Evolutionary conservation across 2,888 invertebrate genomes (phyloP), one percentile per base, ranked within the genome.

Genomic region (Drosophila recens): DNA sequence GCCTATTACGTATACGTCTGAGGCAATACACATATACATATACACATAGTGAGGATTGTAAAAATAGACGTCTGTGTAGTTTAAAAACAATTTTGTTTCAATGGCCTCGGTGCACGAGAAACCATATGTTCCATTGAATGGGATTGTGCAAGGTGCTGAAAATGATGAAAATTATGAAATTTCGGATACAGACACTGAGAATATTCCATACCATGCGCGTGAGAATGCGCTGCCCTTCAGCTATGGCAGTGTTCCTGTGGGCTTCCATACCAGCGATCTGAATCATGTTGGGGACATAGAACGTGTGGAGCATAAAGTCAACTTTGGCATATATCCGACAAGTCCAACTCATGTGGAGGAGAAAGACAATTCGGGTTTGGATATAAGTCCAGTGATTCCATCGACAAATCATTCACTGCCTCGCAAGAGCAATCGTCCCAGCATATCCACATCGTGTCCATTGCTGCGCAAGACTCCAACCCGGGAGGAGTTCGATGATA

Each of bases 121-220:
- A 54, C 23, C 53, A 69, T 67, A 64, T 71, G 61, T 71, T 71
- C 61, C 61, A 23, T 13, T 63, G 20, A 54, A 52, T 45, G 53
- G 33, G 13, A 54, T 49, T 52, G 56, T 57, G 45, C 43, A 65
- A 48, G 46, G 15, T 23, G 17, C 42, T 23, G 52, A 58, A 6
- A 34, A 64, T 9, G 10, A 23, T 9, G 27, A 27, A 27, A 27
- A 27, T 27, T 5, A 33, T 23, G 48, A n/a, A 20, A 48, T 40
- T 63, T 67, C 52, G 11, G 79, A 83, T 38, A 59, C 68, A 4
- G 88, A 90, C 17, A 33, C 67, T 11, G 89, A 90, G 38, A 82
- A 78, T 72, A 97, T 97, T 91, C 97, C 97, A 75, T 97, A 98
- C 93, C 97, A 97, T 95, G 97, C 97, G 82, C 94, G 97, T 82